Evolutionary conservation across 2,888 invertebrate genomes (phyloP), one percentile per base, ranked within the genome.

Genomic region (Archips crataeganus): DNA sequence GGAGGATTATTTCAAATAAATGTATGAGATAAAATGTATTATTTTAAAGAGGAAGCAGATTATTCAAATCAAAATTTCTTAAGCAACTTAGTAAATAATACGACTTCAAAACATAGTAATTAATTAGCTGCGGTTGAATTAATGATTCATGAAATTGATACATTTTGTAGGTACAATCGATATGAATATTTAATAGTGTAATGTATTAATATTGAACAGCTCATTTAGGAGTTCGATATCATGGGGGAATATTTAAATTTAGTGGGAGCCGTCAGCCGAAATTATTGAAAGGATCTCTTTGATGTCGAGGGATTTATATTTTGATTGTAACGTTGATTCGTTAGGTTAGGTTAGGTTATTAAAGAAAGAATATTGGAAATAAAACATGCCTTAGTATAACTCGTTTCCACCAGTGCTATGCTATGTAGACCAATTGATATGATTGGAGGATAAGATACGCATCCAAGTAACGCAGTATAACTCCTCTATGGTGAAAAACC

Each of bases 151-250:
- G 34, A 63, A 64, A 64, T 64, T 57, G 54, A 63, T 54, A 49
- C 10, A 39, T 47, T 64, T 23, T 62, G 10, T 62, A 11, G 49
- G 32, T 32, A 9, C 51, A 61, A 10, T 61, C 15, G 36, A 23
- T n/a, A 71, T 60, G 71, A 66, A 71, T 61, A 60, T 51, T 71
- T 61, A 8, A 54, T 61, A 66, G 49, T 54, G 15, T 11, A 39
- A n/a, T 8, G 63, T 32, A 32, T 54, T 54, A 15, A 54, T 57
- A 57, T 32, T 32, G 32, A 32, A n/a, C n/a, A 57, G 11, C 11
- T 57, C n/a, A 23, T 57, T 57, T 32, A 57, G 57, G 32, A 6
- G 32, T 15, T 47, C 4, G 6, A 23, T 57, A 57, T 57, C 32
- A 10, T 11, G 11, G 57, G 57, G 57, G 57, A 57, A 57, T 57